Conservation (phyloP, 1,140 invertebrate species). For the Maconellicoccus hirsutus region DNA sequence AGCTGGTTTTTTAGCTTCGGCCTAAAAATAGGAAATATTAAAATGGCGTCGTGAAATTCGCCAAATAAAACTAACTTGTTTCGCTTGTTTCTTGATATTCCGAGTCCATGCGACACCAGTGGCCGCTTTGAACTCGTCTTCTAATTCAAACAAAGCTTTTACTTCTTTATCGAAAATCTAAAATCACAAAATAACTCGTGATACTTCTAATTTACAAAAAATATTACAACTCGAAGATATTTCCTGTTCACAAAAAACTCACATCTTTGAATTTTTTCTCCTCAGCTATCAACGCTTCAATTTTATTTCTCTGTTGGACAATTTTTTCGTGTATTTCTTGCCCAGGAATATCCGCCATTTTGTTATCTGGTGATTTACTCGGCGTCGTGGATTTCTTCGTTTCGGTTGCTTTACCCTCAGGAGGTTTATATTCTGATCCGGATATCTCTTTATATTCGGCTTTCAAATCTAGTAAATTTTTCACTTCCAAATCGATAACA, state of each 20-base stretch:
- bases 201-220: background rate
- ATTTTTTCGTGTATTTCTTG: constrained; percentile 41
- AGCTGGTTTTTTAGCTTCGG: too few relatives aligned
- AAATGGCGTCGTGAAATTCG: too few relatives aligned
- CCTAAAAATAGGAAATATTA: too few relatives aligned
- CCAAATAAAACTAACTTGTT: too few relatives aligned
- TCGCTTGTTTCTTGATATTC: background rate
- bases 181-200: background rate
- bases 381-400: background rate
- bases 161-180: constrained; percentile 52
- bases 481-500: constrained; percentile 39
- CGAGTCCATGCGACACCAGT: constrained; percentile 51
- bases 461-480: constrained; percentile 40
- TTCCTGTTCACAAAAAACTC: background rate
- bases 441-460: constrained; percentile 48
- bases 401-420: constrained; percentile 26
- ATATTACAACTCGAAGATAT: too few relatives aligned
- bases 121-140: constrained; percentile 62
- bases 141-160: constrained; percentile 59
- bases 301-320: constrained; percentile 51
- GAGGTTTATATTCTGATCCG: constrained; percentile 47
- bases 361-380: background rate
- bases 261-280: constrained; percentile 45
- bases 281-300: constrained; percentile 54
- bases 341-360: constrained; percentile 18